Conservation (phyloP, 1,140 invertebrate genomes). For the Campoletis sonorensis region DNA sequence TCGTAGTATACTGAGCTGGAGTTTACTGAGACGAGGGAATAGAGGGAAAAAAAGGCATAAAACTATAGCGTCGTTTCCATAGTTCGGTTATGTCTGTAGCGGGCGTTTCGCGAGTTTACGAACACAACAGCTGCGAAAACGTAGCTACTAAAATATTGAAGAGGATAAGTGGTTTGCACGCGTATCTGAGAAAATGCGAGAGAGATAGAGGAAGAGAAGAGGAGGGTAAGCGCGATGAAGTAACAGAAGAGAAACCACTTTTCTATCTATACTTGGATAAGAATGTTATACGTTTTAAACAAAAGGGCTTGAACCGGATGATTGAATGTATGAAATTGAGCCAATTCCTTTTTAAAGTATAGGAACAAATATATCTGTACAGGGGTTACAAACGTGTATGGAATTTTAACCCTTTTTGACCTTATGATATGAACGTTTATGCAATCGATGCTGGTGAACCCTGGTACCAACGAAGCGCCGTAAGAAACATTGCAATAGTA, state of each 20-base stretch:
- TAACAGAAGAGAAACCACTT: background rate
- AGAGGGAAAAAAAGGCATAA: background rate
- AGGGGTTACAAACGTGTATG: no score
- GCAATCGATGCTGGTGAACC: background rate
- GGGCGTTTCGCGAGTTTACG: conserved; percentile 58
- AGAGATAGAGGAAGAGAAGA: background rate
- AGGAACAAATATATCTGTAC: no score
- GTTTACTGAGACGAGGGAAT: background rate
- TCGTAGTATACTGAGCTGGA: background rate
- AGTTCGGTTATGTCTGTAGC: background rate
- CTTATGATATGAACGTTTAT: background rate
- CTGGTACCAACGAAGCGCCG: background rate
- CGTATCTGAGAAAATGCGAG: background rate
- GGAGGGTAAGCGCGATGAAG: background rate
- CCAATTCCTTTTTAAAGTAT: background rate
- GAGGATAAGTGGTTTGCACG: conserved; percentile 32
- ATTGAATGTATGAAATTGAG: background rate
- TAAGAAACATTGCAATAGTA: background rate
- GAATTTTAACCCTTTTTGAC: background rate
- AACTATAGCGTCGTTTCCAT: background rate
- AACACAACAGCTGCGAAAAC: conserved; percentile 62
- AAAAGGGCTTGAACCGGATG: background rate
- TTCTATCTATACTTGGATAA: background rate
- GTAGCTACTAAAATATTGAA: conserved; percentile 59
- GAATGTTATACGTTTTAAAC: background rate